Conservation (phyloP, 2,888 invertebrate species). For the Tribolium freemani region DNA sequence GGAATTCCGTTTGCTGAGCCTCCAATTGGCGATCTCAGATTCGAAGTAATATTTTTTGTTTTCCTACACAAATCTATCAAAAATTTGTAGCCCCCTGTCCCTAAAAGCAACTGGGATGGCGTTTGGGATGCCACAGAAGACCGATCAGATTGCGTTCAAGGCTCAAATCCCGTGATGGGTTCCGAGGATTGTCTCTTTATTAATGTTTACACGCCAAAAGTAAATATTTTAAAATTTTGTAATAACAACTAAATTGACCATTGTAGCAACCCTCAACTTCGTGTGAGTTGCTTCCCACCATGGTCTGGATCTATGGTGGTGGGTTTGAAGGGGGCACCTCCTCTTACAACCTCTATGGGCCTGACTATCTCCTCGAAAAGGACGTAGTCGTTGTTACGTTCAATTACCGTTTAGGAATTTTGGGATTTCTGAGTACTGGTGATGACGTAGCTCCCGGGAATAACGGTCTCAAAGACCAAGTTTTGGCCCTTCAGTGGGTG, state of each 20-base stretch:
- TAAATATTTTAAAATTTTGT: slow-evolving; percentile 22
- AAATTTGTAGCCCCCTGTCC: slow-evolving; percentile 71
- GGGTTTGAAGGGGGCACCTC: slow-evolving; percentile 48
- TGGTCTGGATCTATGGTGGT: slow-evolving; percentile 55
- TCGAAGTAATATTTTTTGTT: slow-evolving; percentile 34
- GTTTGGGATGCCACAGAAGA: slow-evolving; percentile 47
- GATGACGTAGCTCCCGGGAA: slow-evolving; percentile 52
- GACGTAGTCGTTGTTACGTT: slow-evolving; percentile 50
- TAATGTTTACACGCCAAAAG: slow-evolving; percentile 51
- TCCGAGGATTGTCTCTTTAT: slow-evolving; percentile 52
- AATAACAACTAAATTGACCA: no score
- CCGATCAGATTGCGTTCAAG: slow-evolving; percentile 46
- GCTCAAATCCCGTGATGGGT: slow-evolving; percentile 33
- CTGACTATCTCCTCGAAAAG: slow-evolving; percentile 51
- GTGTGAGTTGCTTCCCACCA: slow-evolving; percentile 43
- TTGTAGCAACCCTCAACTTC: background rate
- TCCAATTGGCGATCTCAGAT: slow-evolving; percentile 43
- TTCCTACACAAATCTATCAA: background rate
- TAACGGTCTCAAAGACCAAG: slow-evolving; percentile 54
- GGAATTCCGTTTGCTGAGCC: slow-evolving; percentile 51
- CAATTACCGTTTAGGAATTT: slow-evolving; percentile 52
- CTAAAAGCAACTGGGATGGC: slow-evolving; percentile 48
- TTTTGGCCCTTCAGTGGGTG: slow-evolving; percentile 54
- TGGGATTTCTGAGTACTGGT: slow-evolving; percentile 52
- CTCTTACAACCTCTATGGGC: slow-evolving; percentile 42